Conservation (phyloP, 2,113 vertebrate genomes). For the Micronisus gabar region DNA sequence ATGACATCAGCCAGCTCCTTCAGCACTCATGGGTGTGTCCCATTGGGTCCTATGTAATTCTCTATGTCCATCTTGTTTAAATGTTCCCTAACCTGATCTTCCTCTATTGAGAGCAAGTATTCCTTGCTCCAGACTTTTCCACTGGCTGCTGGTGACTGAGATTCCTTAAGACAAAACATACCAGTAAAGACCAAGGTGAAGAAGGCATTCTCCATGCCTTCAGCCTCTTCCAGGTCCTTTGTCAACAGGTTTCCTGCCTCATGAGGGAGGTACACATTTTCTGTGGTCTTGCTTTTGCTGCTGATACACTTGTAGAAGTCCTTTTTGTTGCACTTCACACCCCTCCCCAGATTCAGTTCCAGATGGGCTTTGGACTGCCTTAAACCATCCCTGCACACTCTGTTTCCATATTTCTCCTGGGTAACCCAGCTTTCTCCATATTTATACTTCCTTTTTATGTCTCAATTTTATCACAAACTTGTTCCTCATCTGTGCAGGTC, state of each 20-base stretch:
- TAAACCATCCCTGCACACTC: neutral
- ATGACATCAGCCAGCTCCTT: neutral
- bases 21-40: neutral
- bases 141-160: neutral
- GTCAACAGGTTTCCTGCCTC: neutral
- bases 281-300: neutral
- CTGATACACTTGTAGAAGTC: neutral
- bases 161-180: neutral
- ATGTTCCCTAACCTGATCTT: neutral
- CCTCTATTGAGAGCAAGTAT: neutral
- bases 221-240: neutral
- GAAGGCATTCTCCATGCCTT: neutral
- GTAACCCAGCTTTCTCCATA: neutral
- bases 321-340: neutral
- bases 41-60: too few species aligned
- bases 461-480: neutral
- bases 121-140: neutral
- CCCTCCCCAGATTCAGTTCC: neutral
- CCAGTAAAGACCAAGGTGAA: neutral
- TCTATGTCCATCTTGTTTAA: neutral
- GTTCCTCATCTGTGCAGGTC: neutral
- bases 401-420: neutral
- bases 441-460: neutral
- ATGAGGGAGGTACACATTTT: neutral
- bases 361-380: neutral